phyloP scores from a whole-genome alignment of 2,113 vertebrate species.

The Cnemophilus loriae region DNA sequence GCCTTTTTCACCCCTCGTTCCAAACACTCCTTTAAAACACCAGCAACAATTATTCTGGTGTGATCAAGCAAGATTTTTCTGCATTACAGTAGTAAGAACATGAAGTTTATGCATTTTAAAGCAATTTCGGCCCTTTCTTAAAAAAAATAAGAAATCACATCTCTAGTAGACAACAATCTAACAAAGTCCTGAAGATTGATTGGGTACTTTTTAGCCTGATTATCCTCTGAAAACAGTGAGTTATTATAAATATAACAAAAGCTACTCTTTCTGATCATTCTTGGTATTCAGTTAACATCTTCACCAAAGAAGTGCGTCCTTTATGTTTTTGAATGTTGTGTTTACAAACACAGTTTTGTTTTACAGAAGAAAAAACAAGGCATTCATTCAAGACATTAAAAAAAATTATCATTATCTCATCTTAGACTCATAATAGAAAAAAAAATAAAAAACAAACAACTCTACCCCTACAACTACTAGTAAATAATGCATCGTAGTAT shows the following conservation, averaged over 20 bases:
- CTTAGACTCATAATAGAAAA: slow-evolving; percentile 64
- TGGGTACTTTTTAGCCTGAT: slow-evolving; percentile 58
- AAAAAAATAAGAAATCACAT: not conserved
- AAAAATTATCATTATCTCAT: slow-evolving; percentile 85
- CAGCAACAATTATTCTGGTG: not conserved
- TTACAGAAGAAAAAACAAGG: slow-evolving; percentile 77
- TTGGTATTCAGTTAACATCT: slow-evolving; percentile 81
- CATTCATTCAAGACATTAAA: slow-evolving; percentile 77
- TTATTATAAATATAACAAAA: slow-evolving; percentile 78
- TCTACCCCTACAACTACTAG: slow-evolving; percentile 16
- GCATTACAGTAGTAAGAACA: not conserved
- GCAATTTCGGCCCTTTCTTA: not conserved
- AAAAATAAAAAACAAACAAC: slow-evolving; percentile 60
- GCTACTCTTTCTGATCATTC: slow-evolving; percentile 73
- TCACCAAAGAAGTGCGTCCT: slow-evolving; percentile 79
- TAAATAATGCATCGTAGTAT: slow-evolving; percentile 38
- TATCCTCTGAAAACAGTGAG: slow-evolving; percentile 62
- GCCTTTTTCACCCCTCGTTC: not conserved
- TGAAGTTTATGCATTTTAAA: not conserved
- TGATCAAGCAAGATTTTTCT: not conserved
- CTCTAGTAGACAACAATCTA: not conserved
- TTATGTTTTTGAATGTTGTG: slow-evolving; percentile 78
- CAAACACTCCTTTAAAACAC: not conserved
- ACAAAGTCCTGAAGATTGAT: slow-evolving; percentile 58
- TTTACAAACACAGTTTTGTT: slow-evolving; percentile 88